Conservation (phyloP, 2,888 invertebrate genomes). For the Chaetogeoica ovagalla region DNA sequence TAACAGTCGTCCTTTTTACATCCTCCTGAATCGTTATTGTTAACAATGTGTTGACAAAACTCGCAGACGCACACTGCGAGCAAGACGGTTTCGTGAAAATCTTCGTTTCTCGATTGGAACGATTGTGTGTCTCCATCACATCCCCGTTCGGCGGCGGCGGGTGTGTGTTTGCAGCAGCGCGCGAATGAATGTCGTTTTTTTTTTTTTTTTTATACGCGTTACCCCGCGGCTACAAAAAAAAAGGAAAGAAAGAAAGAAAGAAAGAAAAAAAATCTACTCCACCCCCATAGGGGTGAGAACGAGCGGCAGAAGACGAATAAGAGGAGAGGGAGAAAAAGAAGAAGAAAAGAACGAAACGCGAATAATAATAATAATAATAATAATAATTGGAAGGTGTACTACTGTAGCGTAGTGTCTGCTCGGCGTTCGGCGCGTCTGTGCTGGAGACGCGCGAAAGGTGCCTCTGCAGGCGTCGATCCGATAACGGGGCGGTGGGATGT, state of each 20-base stretch:
- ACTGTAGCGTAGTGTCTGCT: no score
- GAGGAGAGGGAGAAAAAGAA: not conserved
- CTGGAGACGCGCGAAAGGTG: not conserved
- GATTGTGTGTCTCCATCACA: no score
- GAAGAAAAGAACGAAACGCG: slow-evolving; percentile 18
- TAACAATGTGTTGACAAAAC: no score
- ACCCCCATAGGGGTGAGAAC: not conserved
- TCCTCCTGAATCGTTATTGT: no score
- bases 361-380: slow-evolving; percentile 30
- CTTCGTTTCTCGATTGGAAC: no score
- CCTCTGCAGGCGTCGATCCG: not conserved
- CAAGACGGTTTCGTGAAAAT: no score
- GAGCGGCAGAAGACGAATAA: not conserved
- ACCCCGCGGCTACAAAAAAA: not conserved
- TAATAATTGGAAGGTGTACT: slow-evolving; percentile 30
- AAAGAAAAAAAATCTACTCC: not conserved
- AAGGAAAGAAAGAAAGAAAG: not conserved
- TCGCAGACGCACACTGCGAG: no score
- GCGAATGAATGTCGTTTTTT: no score
- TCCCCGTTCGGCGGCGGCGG: no score
- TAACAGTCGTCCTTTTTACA: no score
- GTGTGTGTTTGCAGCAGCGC: no score
- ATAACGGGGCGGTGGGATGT: slow-evolving; percentile 1
- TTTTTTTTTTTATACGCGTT: no score
- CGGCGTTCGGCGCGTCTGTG: not conserved